A percentile compares a stretch with the other conserved stretches of the same genome.
Evolutionary conservation across 2,113 vertebrate genomes (phyloP).

Genomic region (Eulacestoma nigropectus): DNA sequence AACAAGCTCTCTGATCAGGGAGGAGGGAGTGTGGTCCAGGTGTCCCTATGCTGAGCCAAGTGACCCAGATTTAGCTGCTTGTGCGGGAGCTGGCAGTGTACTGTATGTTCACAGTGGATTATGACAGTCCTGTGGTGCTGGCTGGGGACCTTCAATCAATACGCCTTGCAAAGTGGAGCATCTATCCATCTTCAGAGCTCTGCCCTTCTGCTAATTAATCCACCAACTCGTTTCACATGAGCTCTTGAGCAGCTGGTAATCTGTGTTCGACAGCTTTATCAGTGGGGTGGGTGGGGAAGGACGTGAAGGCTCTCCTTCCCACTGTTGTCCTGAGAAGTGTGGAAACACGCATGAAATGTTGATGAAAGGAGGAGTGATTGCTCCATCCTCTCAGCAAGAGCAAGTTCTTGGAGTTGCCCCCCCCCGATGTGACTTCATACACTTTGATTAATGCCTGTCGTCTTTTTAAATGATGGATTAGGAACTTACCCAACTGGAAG

Average conservation of each 20-base stretch:
- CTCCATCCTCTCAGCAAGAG: conserved; percentile 29
- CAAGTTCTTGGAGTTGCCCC: conserved; percentile 27
- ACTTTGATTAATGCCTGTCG: conserved; percentile 50
- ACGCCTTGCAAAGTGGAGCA: background rate
- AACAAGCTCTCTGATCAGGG: background rate
- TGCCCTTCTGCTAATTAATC: conserved; percentile 63
- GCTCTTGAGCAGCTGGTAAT: conserved; percentile 21
- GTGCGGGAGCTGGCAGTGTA: background rate
- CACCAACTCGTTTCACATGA: conserved; percentile 64
- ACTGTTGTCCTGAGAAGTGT: conserved; percentile 37
- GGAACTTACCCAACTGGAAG: conserved; percentile 68
- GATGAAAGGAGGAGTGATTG: conserved; percentile 52
- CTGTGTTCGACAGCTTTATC: conserved; percentile 29
- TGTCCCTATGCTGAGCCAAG: background rate
- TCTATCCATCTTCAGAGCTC: conserved; percentile 46
- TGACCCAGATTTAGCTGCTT: background rate
- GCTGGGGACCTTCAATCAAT: conserved; percentile 30
- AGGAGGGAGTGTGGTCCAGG: background rate
- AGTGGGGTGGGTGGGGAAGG: conserved; percentile 42
- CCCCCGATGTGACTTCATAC: conserved; percentile 14
- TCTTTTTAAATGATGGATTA: conserved; percentile 54
- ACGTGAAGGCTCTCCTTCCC: background rate
- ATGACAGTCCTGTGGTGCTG: background rate
- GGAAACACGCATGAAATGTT: conserved; percentile 43
- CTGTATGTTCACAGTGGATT: background rate